phyloP scores from a whole-genome alignment of 2,797 vertebrate genomes.

The Enteromius anoplus region DNA sequence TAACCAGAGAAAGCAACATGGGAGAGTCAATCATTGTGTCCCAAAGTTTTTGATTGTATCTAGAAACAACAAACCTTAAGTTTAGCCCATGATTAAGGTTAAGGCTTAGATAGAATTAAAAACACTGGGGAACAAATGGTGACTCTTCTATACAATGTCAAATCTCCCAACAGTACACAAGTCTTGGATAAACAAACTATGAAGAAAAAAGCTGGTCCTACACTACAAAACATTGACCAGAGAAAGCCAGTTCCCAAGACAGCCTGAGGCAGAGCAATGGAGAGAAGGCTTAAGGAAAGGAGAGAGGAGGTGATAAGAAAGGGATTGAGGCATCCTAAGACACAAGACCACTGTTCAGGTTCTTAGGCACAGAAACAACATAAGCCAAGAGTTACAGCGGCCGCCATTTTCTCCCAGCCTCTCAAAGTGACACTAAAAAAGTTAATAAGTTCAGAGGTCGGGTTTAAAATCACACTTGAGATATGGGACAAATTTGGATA shows the following conservation, averaged over 20 bases:
- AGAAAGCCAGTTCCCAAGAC: slow-evolving; percentile 63
- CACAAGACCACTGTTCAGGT: not conserved
- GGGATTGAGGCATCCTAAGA: not conserved
- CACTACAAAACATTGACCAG: slow-evolving; percentile 52
- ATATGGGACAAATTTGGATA: not conserved
- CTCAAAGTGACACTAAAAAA: slow-evolving; percentile 19
- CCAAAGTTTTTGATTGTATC: not conserved
- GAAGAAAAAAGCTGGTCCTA: slow-evolving; percentile 52
- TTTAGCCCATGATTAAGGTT: not conserved
- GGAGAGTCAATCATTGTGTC: not conserved
- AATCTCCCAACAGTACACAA: not conserved
- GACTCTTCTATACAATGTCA: not conserved
- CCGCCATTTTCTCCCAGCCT: slow-evolving; percentile 27
- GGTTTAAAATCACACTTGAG: not conserved
- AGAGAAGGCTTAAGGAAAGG: slow-evolving; percentile 12
- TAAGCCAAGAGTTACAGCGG: slow-evolving; percentile 4
- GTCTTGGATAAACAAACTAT: not conserved
- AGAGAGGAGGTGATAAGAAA: not conserved
- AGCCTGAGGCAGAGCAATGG: slow-evolving; percentile 55
- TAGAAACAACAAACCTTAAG: not conserved
- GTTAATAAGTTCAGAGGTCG: not conserved
- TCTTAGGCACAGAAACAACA: slow-evolving; percentile 26
- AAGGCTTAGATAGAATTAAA: not conserved
- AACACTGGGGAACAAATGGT: not conserved
- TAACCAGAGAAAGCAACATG: not conserved